phyloP scores from a whole-genome alignment of 1,140 invertebrate genomes.

The Euura saliciscinereae region DNA sequence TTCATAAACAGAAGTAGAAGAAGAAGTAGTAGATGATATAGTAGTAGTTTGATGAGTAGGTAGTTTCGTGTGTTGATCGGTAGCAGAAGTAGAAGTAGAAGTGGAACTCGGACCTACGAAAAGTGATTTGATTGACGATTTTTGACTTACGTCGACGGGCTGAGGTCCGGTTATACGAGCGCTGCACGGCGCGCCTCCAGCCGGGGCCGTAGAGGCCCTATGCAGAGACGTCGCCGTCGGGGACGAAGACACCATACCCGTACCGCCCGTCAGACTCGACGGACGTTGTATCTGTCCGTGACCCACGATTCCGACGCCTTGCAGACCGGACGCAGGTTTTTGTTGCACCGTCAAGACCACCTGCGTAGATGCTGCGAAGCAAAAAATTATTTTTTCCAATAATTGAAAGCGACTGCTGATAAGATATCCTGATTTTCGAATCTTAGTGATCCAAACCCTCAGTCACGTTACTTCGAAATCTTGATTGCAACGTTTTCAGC shows the following conservation, averaged over 20 bases:
- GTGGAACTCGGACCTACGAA: neutral
- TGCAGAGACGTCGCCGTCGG: conserved; percentile 46
- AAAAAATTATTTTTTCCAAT: no score
- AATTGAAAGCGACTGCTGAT: no score
- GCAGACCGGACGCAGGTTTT: conserved; percentile 47
- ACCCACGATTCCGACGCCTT: conserved; percentile 24
- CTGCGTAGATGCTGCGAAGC: conserved; percentile 63
- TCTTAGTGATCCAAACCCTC: no score
- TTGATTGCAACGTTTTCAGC: no score
- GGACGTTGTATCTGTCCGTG: conserved; percentile 47
- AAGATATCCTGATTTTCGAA: no score
- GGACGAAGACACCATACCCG: conserved; percentile 43
- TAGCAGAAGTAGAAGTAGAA: neutral
- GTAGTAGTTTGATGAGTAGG: conserved; percentile 6
- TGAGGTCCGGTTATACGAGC: conserved; percentile 84
- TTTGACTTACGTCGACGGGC: conserved; percentile 82
- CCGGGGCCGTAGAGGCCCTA: conserved; percentile 48
- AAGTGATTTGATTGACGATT: neutral
- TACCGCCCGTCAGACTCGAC: conserved; percentile 44
- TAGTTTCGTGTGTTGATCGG: no score
- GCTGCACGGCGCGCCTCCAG: conserved; percentile 52
- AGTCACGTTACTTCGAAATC: no score
- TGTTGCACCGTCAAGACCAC: conserved; percentile 70
- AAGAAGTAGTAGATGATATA: neutral
- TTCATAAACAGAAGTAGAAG: neutral